phyloP scores from a whole-genome alignment of 1,140 invertebrate genomes.

The Megalopta genalis region DNA sequence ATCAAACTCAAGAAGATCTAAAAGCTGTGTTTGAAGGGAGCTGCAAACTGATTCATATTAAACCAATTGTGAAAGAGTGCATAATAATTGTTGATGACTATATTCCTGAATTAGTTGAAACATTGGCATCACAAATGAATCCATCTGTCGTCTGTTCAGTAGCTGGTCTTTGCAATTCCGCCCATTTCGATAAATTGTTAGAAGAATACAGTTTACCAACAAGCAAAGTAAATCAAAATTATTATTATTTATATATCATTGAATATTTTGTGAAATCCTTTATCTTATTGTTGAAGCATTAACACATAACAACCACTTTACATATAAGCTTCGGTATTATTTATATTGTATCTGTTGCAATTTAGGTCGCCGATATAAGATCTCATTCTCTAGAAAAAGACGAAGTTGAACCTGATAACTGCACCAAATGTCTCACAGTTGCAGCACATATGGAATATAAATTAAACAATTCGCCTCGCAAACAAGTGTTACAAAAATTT shows the following conservation, averaged over 20 bases:
- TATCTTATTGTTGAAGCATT: no score
- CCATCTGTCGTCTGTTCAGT: conserved; percentile 91
- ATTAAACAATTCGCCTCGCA: conserved; percentile 62
- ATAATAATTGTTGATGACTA: conserved; percentile 91
- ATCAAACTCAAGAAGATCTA: conserved; percentile 92
- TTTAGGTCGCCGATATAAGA: conserved; percentile 45
- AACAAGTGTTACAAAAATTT: conserved; percentile 67
- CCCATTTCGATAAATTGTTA: conserved; percentile 85
- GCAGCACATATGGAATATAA: conserved; percentile 75
- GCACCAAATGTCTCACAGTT: conserved; percentile 75
- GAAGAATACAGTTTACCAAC: conserved; percentile 75
- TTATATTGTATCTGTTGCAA: conserved; percentile 22
- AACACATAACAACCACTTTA: no score
- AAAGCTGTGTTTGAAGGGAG: conserved; percentile 94
- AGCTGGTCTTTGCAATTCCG: conserved; percentile 92
- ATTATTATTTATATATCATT: background rate
- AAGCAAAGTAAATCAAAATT: conserved; percentile 52
- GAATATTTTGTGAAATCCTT: no score
- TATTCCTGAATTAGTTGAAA: conserved; percentile 92
- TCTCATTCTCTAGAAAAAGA: conserved; percentile 65
- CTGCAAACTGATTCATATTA: conserved; percentile 90
- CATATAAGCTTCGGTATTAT: background rate
- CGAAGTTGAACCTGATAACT: conserved; percentile 74
- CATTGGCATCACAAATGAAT: conserved; percentile 92
- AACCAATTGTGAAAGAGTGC: conserved; percentile 89